Conservation (phyloP, 2,888 invertebrate genomes). For the Pseudococcus longispinus region DNA sequence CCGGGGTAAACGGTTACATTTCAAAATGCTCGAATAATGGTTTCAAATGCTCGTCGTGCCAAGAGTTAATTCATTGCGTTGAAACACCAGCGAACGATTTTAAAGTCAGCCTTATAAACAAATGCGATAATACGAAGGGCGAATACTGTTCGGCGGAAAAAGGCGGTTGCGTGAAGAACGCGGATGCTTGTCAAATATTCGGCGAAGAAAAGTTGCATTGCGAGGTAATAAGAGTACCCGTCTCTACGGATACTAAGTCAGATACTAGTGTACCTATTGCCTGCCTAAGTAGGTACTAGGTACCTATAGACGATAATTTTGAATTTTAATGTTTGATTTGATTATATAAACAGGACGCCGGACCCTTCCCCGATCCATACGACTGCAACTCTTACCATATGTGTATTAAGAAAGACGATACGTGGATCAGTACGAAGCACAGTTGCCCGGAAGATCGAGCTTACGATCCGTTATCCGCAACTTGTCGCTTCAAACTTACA, state of each 20-base stretch:
- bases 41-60: constrained; percentile 46
- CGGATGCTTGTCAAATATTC: constrained; percentile 43
- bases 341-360: background rate
- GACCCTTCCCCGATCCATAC: constrained; percentile 57
- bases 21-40: constrained; percentile 41
- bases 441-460: constrained; percentile 46
- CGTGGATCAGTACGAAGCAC: background rate
- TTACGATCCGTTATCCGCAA: constrained; percentile 52
- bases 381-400: constrained; percentile 57
- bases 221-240: constrained; percentile 46
- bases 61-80: constrained; percentile 38
- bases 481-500: constrained; percentile 53
- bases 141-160: constrained; percentile 43
- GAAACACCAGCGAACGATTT: background rate
- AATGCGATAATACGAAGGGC: constrained; percentile 37
- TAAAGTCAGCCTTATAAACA: background rate
- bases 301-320: too few species aligned
- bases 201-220: constrained; percentile 38
- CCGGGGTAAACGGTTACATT: constrained; percentile 35
- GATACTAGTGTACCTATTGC: too few species aligned
- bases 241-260: too few species aligned
- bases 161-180: constrained; percentile 38
- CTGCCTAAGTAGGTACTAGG: too few species aligned
- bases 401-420: constrained; percentile 7
- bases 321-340: too few species aligned